Evolutionary conservation across 2,888 invertebrate genomes (phyloP).

Genomic region (Drosophila kuntzei): DNA sequence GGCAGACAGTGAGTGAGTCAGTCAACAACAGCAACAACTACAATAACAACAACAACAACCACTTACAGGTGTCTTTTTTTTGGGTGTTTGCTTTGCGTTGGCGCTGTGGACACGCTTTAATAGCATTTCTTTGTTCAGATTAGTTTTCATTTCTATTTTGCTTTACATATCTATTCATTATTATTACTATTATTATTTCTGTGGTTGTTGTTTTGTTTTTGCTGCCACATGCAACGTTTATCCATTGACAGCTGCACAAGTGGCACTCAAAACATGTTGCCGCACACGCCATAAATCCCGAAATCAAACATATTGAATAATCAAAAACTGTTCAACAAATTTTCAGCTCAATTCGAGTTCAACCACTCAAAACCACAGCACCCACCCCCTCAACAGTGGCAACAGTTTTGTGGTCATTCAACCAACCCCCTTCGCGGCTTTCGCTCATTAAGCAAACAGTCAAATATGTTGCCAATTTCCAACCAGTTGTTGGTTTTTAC

Average conservation of each 20-base stretch:
- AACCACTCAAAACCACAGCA: constrained; percentile 5
- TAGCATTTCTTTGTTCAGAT: constrained; percentile 62
- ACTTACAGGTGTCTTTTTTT: constrained; percentile 66
- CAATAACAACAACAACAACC: constrained; percentile 24
- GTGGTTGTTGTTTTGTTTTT: constrained; percentile 20
- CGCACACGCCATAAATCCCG: constrained; percentile 65
- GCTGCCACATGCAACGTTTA: constrained; percentile 49
- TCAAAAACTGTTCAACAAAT: constrained; percentile 64
- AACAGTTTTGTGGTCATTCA: constrained; percentile 15
- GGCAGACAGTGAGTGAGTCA: constrained; percentile 26
- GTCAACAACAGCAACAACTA: constrained; percentile 21
- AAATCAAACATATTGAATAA: constrained; percentile 85
- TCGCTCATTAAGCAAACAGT: constrained; percentile 74
- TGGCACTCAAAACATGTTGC: constrained; percentile 55
- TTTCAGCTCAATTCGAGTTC: constrained; percentile 41
- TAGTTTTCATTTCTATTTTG: constrained; percentile 46
- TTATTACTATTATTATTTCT: background rate
- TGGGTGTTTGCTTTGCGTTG: constrained; percentile 39
- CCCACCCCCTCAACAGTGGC: constrained; percentile 23
- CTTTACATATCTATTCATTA: constrained; percentile 6
- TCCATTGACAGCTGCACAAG: constrained; percentile 69
- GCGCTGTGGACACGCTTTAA: constrained; percentile 43
- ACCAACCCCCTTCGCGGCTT: constrained; percentile 37
- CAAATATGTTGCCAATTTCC: constrained; percentile 79
- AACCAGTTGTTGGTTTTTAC: constrained; percentile 74